Evolutionary conservation across 1,140 invertebrate species (phyloP).

Genomic region (Muscidifurax raptorellus): DNA sequence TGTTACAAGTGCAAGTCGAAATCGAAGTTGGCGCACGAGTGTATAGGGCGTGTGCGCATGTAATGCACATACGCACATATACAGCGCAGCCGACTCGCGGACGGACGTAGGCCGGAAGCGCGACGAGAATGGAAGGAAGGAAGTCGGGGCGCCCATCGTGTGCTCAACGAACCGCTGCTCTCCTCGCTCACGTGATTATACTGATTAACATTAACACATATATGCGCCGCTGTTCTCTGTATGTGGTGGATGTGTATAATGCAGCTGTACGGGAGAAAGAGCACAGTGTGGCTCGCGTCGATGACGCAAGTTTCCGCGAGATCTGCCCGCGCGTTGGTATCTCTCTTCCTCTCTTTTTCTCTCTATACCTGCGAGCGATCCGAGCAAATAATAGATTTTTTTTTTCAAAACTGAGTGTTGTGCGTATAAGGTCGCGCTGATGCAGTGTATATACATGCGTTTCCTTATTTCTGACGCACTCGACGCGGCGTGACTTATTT

Average conservation of each 20-base stretch:
- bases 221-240: not conserved
- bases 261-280: conserved; percentile 11
- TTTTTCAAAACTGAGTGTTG: conserved; percentile 1
- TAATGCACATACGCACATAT: not conserved
- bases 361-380: not conserved
- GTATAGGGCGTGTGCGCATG: not conserved
- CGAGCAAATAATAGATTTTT: not conserved
- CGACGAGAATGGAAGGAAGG: conserved; percentile 61
- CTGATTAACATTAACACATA: conserved; percentile 45
- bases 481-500: conserved; percentile 22
- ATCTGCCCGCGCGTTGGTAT: not conserved
- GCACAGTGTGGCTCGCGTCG: not conserved
- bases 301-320: conserved; percentile 40
- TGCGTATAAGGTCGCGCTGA: not conserved
- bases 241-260: not conserved
- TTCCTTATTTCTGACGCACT: conserved; percentile 36
- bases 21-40: not conserved
- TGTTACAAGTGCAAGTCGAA: not conserved
- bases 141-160: conserved; percentile 57
- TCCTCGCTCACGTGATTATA: conserved; percentile 40
- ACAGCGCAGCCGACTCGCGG: not conserved
- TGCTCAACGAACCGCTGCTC: conserved; percentile 53
- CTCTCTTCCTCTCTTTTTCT: not conserved
- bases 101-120: conserved; percentile 54
- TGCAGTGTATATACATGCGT: not conserved